Conservation (phyloP, 2,797 vertebrate species). For the Propithecus deckenii region DNA sequence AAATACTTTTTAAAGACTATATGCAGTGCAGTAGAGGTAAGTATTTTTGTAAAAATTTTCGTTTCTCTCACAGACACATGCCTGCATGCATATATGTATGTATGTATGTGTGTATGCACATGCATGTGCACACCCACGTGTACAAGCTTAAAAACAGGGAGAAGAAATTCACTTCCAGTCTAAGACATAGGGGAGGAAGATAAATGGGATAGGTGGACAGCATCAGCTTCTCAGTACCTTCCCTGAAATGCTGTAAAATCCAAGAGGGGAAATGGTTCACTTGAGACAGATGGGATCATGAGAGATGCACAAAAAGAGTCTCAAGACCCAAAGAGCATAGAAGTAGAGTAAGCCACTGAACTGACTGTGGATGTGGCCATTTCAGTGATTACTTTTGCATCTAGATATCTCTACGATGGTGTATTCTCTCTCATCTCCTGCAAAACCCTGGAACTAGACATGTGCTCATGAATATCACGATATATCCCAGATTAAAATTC, state of each 20-base stretch:
- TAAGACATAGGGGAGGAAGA: background rate
- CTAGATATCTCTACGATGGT: background rate
- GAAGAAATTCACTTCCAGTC: background rate
- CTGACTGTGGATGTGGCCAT: background rate
- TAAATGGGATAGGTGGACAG: background rate
- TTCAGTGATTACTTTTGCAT: background rate
- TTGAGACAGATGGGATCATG: background rate
- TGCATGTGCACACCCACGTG: accelerated
- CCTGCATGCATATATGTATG: background rate
- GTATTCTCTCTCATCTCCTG: background rate
- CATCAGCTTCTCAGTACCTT: background rate
- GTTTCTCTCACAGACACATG: background rate
- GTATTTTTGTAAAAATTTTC: background rate
- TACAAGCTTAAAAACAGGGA: background rate
- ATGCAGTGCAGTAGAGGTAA: background rate
- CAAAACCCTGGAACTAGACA: background rate
- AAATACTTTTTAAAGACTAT: background rate
- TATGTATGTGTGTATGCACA: too few relatives aligned
- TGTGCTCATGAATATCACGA: background rate
- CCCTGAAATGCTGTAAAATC: background rate
- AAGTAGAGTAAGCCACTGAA: background rate
- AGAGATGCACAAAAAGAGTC: background rate
- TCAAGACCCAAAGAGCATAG: background rate
- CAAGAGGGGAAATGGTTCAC: background rate
- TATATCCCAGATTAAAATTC: background rate